Evolutionary conservation across 2,888 invertebrate species (phyloP).

Genomic region (Leptinotarsa peninsularis): DNA sequence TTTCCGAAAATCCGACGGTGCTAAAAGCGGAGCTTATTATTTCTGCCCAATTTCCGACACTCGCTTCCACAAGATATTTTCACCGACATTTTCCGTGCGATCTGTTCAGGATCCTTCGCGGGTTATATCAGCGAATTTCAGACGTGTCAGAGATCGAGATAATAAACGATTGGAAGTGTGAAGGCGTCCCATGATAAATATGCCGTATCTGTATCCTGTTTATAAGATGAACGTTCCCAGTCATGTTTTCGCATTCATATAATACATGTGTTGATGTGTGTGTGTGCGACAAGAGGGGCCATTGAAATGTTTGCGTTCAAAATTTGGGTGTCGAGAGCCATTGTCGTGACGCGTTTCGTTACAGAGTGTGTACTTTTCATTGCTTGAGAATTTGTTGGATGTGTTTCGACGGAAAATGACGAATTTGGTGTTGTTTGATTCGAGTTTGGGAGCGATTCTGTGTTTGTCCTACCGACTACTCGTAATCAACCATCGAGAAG

Average conservation of each 20-base stretch:
- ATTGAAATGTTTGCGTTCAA: constrained; percentile 5
- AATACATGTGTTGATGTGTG: constrained; percentile 16
- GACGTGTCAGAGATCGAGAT: constrained; percentile 29
- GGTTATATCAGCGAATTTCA: constrained; percentile 10
- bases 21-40: constrained; percentile 6
- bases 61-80: neutral
- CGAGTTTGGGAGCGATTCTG: no score
- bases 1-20: neutral
- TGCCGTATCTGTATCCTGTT: constrained; percentile 29
- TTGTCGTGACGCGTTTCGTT: neutral
- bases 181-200: constrained; percentile 33
- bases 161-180: constrained; percentile 29
- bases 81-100: neutral
- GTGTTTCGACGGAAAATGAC: neutral
- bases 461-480: no score
- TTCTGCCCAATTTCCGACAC: constrained; percentile 2
- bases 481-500: no score
- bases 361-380: neutral
- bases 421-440: neutral
- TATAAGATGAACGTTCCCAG: constrained; percentile 18
- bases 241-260: constrained; percentile 16
- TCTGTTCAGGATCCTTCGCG: constrained; percentile 18
- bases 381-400: neutral
- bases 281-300: constrained; percentile 9
- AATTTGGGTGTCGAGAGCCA: constrained; percentile 1